Conservation (phyloP, 2,888 invertebrate genomes). For the Thumatha senex region DNA sequence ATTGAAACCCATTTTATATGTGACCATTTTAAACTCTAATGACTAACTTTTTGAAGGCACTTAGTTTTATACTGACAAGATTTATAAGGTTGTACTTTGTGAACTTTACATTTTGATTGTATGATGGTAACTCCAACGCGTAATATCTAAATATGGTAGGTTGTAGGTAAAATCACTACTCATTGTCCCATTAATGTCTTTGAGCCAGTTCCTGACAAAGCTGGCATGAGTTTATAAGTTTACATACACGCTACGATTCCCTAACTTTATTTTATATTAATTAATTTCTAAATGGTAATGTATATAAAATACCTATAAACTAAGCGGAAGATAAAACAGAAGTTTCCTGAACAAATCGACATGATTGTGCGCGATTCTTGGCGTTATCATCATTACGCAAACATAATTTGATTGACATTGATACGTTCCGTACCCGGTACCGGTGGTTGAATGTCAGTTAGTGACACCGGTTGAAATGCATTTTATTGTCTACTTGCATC, state of each 20-base stretch:
- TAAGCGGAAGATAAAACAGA: constrained; percentile 74
- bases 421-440: too few relatives aligned
- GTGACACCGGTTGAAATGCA: too few relatives aligned
- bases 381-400: too few relatives aligned
- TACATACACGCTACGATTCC: constrained; percentile 51
- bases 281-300: constrained; percentile 80
- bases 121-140: constrained; percentile 80
- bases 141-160: constrained; percentile 59
- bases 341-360: constrained; percentile 51
- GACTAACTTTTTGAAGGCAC: constrained; percentile 81
- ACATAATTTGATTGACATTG: too few relatives aligned
- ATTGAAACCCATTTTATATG: constrained; percentile 48
- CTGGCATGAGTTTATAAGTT: constrained; percentile 25
- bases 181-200: constrained; percentile 6
- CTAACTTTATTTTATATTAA: constrained; percentile 48
- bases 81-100: constrained; percentile 75
- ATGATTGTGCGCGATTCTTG: constrained; percentile 50
- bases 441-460: too few relatives aligned
- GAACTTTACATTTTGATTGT: constrained; percentile 78
- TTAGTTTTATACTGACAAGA: constrained; percentile 80
- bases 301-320: constrained; percentile 74
- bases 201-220: too few relatives aligned
- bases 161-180: constrained; percentile 56
- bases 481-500: too few relatives aligned
- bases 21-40: constrained; percentile 75